phyloP scores from a whole-genome alignment of 1,140 invertebrate genomes.

The Philopotamus ludificatus region DNA sequence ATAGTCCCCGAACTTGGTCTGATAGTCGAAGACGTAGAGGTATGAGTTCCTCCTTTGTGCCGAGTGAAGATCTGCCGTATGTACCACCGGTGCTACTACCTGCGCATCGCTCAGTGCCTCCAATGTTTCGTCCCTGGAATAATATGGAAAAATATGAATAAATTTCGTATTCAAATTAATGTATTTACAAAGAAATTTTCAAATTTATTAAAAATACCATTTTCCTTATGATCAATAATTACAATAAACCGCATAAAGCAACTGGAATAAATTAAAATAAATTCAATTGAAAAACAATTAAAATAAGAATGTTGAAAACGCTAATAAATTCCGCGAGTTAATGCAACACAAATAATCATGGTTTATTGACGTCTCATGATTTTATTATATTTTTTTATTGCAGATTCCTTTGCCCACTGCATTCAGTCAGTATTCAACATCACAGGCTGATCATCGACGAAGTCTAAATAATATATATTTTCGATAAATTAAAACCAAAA shows the following conservation, averaged over 20 bases:
- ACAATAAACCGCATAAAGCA: too few species aligned
- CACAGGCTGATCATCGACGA: too few species aligned
- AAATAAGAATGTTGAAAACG: too few species aligned
- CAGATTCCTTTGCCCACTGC: conserved; percentile 4
- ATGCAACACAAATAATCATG: too few species aligned
- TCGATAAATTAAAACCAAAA: too few species aligned
- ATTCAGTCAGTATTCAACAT: neutral
- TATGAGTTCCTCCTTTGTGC: conserved; percentile 79
- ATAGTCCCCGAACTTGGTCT: conserved; percentile 87
- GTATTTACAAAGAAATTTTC: neutral
- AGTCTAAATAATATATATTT: too few species aligned
- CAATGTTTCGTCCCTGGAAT: conserved; percentile 86
- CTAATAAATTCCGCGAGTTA: too few species aligned
- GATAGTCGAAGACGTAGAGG: conserved; percentile 92
- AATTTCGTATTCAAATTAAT: neutral
- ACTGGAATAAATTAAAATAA: too few species aligned
- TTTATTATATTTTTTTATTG: neutral
- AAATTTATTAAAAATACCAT: neutral
- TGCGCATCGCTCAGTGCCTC: conserved; percentile 92
- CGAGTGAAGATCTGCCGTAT: conserved; percentile 90
- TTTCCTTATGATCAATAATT: too few species aligned
- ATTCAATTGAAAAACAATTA: too few species aligned
- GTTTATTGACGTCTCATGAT: neutral
- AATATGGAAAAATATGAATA: conserved; percentile 13
- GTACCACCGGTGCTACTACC: conserved; percentile 88